Base-by-base conservation (phyloP, 2,797 vertebrate genomes). In the Siniperca undulata region DNA sequence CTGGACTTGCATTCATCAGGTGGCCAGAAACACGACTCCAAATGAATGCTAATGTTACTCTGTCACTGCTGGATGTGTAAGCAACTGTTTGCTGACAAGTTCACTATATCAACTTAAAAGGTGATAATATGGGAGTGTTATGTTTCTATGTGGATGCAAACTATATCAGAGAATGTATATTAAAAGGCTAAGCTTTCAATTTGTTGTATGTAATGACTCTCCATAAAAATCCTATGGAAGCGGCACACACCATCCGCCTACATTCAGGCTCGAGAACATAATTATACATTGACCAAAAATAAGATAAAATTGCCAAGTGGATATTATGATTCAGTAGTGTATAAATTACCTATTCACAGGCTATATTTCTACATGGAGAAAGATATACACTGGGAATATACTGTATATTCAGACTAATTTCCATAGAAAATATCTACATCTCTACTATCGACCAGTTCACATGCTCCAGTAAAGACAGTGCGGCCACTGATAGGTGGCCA, bases 281-380 rank as follows among this genome's bases (percentile, higher is more conserved):
- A 86, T 80, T 78, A 74, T 80, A 46, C 52, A 50, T 13, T 10
- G 42, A 79, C n/a, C 12, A 34, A 66, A 83, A 84, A 78, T 20
- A 19, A 14, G 27, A 77, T 48, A 10, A 79, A 38, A 82, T 10
- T 62, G 67, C 53, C 59, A 52, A 75, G 75, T 72, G 72, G 65
- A 79, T 70, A 7, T 60, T 66, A 36, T 76, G 55, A 86, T 80
- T 82, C 48, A 27, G 16, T 62, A 44, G 65, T n/a, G 17, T 46
- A 6, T 56, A 12, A 27, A 77, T 42, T 10, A 58, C 27, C 34
- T 56, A 56, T 48, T 66, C n/a, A 62, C 44, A 16, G 2, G 22
- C 40, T 34, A 4, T 40, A 27, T 36, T 20, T 1, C 36, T 55
- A 20, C 55, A 48, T 20, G n/a, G 5, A 48, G 9, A 9, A 19